Percentiles rank a stretch among this genome's conserved stretches.
These are phyloP conservation scores for Oreohelix idahoensis DNA, from an alignment of 1,140 invertebrate genomes.

Conservation along the genomic window DNA sequence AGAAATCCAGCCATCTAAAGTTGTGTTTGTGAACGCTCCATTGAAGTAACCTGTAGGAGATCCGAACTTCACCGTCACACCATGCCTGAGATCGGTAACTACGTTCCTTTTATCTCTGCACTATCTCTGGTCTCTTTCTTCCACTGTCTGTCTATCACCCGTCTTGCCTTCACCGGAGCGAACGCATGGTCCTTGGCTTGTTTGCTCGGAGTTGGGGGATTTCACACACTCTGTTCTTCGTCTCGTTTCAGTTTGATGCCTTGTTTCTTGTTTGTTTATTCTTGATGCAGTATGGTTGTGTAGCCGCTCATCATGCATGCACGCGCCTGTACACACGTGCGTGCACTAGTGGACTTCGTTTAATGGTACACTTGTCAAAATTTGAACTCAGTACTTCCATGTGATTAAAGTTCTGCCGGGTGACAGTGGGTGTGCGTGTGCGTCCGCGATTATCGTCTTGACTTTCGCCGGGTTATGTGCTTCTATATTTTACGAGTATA, in stretches of 20 bases:
- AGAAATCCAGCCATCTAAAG: no score
- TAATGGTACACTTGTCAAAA: no score
- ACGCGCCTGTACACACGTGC: neutral
- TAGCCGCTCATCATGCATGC: no score
- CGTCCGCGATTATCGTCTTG: no score
- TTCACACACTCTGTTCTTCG: neutral
- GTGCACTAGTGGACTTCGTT: no score
- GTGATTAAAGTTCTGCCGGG: no score
- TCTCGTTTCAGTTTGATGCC: neutral
- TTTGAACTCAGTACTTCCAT: no score
- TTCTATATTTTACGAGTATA: no score
- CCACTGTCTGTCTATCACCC: neutral
- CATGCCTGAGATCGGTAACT: neutral
- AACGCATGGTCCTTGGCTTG: neutral
- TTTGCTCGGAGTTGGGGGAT: neutral
- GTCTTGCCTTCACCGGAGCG: neutral
- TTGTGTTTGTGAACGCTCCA: neutral
- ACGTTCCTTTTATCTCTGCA: neutral
- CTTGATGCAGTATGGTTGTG: no score
- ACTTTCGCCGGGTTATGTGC: no score
- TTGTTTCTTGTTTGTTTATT: neutral
- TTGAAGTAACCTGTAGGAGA: neutral
- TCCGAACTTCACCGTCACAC: neutral
- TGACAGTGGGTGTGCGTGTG: no score
- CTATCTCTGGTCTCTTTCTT: neutral